Evolutionary conservation across 1,140 invertebrate genomes (phyloP).

Genomic region (Saccostrea cuccullata): DNA sequence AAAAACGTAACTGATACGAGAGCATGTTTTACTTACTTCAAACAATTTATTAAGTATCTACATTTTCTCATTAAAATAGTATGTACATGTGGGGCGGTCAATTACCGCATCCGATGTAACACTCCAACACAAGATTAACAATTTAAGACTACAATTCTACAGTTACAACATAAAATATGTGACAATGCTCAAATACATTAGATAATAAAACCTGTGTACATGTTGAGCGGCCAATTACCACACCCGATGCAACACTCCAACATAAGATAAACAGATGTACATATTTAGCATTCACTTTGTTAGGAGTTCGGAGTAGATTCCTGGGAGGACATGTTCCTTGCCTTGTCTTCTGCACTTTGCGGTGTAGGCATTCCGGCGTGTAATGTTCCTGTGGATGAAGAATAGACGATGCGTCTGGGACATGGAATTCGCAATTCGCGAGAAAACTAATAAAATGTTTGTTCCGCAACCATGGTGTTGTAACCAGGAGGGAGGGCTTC

Average conservation of each 20-base stretch:
- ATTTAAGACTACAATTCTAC: too few relatives aligned
- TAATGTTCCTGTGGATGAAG: not conserved
- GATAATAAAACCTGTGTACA: too few relatives aligned
- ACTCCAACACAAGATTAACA: not conserved
- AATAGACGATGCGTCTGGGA: not conserved
- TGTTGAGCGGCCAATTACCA: too few relatives aligned
- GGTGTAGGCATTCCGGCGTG: not conserved
- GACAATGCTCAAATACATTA: too few relatives aligned
- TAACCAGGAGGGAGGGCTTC: conserved; percentile 1
- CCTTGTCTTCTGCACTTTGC: not conserved
- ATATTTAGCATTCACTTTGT: not conserved
- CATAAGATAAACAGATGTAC: not conserved
- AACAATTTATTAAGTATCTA: too few relatives aligned
- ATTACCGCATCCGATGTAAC: not conserved
- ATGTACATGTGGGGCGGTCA: too few relatives aligned
- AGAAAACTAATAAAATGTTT: conserved; percentile 29
- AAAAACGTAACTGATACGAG: too few relatives aligned
- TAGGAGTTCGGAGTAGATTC: not conserved
- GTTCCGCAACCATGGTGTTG: conserved; percentile 40
- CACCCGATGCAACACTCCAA: too few relatives aligned
- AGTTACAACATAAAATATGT: too few relatives aligned
- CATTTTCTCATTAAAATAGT: too few relatives aligned
- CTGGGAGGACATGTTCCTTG: not conserved
- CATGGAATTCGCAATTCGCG: not conserved
- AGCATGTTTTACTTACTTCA: too few relatives aligned